Base-by-base conservation (phyloP, 1,140 invertebrate genomes). In the Trachymyrmex cornetzi region DNA sequence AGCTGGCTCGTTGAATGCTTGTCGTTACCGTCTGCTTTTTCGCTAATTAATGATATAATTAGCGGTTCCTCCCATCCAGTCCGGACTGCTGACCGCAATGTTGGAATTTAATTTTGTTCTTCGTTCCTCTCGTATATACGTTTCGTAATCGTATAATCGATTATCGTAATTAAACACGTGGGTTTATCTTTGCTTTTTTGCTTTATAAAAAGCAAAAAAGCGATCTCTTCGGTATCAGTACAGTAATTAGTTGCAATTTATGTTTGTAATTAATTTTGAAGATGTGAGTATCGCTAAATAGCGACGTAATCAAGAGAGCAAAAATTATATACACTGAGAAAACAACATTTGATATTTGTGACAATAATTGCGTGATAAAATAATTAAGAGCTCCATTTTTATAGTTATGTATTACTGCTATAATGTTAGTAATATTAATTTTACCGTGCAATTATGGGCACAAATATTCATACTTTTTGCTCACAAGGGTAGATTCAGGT, bases 41-140 rank as follows among this genome's bases (percentile, higher is more conserved):
- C 44, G 22, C 53, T 86, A 75, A 88, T 86, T 88, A 88, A 85
- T 72, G n/a, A 57, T 74, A 55, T 34, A 48, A 71, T 88, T 88
- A 87, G 63, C 19, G 27, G 16, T n/a, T 14, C 9, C 34, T 48
- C 19, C 5, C 14, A 7, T 48, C 34, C 64, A 44, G 6, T 48
- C n/a, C 64, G 22, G 34, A 22, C 9, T 2, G 66, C 66, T 69
- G 19, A 53, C 19, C 59, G 24, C 44, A 48, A 50, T 66, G 19
- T 79, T 11, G 6, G 27, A 71, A 57, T 81, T 80, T 55, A 53
- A 55, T 66, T 69, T 24, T 16, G 12, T 38, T 19, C 57, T 12
- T 27, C 22, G 38, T 16, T 30, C 30, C 9, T 44, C 9, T 44
- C 19, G 4, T 64, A 7, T 22, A 12, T 14, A 55, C 30, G 48